Base-by-base conservation (phyloP, 2,888 invertebrate species). In the Calliopum simillimum region DNA sequence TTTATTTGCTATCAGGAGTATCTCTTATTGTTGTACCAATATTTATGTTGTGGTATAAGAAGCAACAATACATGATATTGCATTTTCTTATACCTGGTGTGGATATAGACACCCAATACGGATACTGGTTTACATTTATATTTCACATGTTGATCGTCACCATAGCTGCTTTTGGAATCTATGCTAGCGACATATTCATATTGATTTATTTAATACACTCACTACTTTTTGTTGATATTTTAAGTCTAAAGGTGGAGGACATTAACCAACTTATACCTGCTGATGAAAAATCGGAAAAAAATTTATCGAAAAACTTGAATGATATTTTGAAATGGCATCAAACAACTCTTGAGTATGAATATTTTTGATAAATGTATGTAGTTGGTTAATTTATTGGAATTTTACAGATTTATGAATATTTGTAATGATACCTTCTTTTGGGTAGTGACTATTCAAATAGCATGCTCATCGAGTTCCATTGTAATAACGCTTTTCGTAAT, bases 351-450 rank as follows among this genome's bases (percentile, higher is more conserved):
- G 25, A 51, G 76, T 76, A 72, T 62, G 61, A 1, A 25, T 23
- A 4, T 21, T 4, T 58, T 23, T 6, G 1, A 11, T 4, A 44
- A 69, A 14, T 64, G 71, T 25, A 41, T 51, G 1, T 16, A 51
- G 4, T 2, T 14, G 8, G 65, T 14, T 4, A 25, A n/a, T 47
- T n/a, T 51, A n/a, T 25, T 55, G 21, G 16, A 41, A 46, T 23
- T 43, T 62, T 68, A 13, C 11, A 78, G 79, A 1, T 79, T 75
- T 25, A 74, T 75, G 12, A n/a, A 56, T 1, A 19, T 64, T 0
- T 79, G 79, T 62, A 79, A 79, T 43, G 25, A 70, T 0, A 21
- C 76, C 6, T 77, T 76, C 58, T 76, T 70, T 21, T 49, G 59
- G n/a, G 16, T 77, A 1, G 70, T 71, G 8, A 67, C 73, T 1